Conservation (phyloP, 2,888 invertebrate species). For the Cheilosia soror region DNA sequence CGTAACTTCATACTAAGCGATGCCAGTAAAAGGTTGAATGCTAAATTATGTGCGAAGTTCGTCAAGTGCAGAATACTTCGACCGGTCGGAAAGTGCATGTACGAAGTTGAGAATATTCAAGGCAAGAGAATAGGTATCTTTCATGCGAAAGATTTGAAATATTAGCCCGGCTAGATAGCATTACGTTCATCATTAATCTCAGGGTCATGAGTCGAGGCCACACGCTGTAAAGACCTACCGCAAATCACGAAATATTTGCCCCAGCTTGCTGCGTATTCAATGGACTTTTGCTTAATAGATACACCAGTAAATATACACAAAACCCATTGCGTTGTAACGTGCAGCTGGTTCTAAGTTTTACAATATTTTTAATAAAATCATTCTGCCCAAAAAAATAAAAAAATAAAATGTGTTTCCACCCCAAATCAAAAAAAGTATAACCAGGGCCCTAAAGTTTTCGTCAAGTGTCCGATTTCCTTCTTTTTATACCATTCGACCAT, state of each 20-base stretch:
- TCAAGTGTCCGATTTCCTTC: too few species aligned
- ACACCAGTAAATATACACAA: not conserved
- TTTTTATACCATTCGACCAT: too few species aligned
- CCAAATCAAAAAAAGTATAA: too few species aligned
- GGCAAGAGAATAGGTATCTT: not conserved
- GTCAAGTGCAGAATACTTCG: constrained; percentile 37
- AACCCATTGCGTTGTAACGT: not conserved
- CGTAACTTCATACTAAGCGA: constrained; percentile 46
- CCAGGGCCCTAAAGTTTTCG: too few species aligned
- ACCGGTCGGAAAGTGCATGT: constrained; percentile 29
- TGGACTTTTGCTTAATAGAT: not conserved
- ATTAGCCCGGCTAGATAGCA: not conserved
- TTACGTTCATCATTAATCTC: not conserved
- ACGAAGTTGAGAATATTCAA: constrained; percentile 13
- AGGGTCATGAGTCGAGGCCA: constrained; percentile 6
- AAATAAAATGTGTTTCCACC: too few species aligned
- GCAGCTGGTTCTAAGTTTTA: not conserved
- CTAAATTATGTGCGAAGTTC: constrained; percentile 47
- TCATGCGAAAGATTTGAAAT: not conserved
- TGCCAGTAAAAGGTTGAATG: constrained; percentile 18
- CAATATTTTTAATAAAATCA: too few species aligned
- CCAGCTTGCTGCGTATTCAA: not conserved
- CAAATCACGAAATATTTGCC: not conserved
- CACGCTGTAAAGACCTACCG: not conserved
- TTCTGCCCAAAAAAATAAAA: too few species aligned